phyloP scores from a whole-genome alignment of 2,113 vertebrate species.

The Peromyscus californicus region DNA sequence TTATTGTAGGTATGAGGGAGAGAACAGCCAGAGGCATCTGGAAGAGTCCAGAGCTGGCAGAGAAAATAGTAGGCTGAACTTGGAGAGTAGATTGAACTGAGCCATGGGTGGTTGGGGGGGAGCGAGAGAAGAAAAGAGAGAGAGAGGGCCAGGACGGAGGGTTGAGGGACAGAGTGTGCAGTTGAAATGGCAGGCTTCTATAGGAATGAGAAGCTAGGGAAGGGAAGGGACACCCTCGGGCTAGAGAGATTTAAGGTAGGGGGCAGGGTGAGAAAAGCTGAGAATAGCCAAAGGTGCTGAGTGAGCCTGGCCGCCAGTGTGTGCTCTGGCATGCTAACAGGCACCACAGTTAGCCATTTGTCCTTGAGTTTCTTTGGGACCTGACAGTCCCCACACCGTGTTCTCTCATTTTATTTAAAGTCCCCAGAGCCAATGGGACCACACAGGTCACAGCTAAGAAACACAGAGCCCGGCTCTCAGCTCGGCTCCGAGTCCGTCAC shows the following conservation, averaged over 20 bases:
- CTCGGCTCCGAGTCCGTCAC: neutral
- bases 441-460: neutral
- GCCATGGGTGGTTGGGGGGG: neutral
- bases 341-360: neutral
- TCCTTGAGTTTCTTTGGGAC: neutral
- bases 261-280: neutral
- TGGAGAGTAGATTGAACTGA: neutral
- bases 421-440: neutral
- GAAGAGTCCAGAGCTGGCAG: neutral
- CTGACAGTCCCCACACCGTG: neutral
- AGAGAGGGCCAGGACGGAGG: neutral
- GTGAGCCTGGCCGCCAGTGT: neutral
- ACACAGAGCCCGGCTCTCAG: neutral
- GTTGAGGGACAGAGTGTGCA: fast-evolving
- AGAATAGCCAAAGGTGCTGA: neutral
- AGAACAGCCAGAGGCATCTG: neutral
- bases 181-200: neutral
- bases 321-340: neutral
- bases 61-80: neutral
- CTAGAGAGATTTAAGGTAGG: neutral
- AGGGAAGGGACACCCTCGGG: neutral
- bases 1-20: too few relatives aligned
- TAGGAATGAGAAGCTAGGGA: neutral
- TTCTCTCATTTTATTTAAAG: neutral
- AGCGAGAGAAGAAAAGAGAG: neutral